phyloP scores from a whole-genome alignment of 1,140 invertebrate species.

The Lordiphosa collinella region DNA sequence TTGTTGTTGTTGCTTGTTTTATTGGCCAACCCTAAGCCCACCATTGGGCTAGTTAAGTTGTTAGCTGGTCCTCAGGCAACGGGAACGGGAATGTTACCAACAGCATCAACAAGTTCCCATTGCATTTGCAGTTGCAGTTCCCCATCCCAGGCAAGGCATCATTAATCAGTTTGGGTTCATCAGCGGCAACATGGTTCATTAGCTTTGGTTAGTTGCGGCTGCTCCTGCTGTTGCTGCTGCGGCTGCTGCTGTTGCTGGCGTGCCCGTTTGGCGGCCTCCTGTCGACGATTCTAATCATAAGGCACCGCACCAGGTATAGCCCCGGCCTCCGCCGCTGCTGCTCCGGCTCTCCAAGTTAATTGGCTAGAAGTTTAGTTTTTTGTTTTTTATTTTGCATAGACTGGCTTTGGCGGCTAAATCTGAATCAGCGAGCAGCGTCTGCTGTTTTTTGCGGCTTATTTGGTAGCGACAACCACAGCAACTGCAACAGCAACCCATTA shows the following conservation, averaged over 20 bases:
- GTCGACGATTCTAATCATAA: conserved; percentile 74
- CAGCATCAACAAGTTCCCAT: conserved; percentile 16
- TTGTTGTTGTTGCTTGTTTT: conserved; percentile 2
- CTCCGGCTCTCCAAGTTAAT: conserved; percentile 58
- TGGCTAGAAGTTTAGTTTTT: conserved; percentile 56
- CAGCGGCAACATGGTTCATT: conserved; percentile 76
- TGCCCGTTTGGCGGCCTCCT: conserved; percentile 57
- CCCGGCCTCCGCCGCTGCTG: neutral
- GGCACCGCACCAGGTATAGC: conserved; percentile 49
- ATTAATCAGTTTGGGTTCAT: conserved; percentile 75
- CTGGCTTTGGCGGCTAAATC: conserved; percentile 54
- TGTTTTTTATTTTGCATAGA: conserved; percentile 52
- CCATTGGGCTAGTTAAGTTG: conserved; percentile 68
- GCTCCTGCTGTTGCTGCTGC: conserved; percentile 27
- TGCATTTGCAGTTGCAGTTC: conserved; percentile 22
- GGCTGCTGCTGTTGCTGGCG: conserved; percentile 22
- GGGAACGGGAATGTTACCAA: conserved; percentile 28
- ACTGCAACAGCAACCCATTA: conserved; percentile 38
- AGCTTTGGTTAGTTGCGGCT: conserved; percentile 66
- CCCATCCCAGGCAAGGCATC: conserved; percentile 33
- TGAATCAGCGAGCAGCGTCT: conserved; percentile 32
- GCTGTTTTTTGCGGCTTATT: conserved; percentile 47
- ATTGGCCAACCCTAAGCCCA: conserved; percentile 59
- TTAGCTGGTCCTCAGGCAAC: conserved; percentile 56
- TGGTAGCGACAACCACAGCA: conserved; percentile 30